Conservation (phyloP, 2,797 vertebrate genomes). For the Chelmon rostratus region DNA sequence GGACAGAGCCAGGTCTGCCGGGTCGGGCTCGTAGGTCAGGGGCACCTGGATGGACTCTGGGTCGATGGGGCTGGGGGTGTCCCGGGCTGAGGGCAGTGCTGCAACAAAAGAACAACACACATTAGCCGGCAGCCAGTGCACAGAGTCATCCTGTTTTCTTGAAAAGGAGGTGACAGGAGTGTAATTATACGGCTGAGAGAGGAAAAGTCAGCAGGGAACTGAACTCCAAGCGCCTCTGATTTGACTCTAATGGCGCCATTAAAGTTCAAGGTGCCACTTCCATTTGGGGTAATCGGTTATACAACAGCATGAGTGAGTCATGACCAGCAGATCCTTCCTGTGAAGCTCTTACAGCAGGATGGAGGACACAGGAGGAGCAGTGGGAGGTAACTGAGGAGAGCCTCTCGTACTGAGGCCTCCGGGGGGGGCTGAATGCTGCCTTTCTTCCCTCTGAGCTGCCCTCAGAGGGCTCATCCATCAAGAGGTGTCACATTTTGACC, state of each 20-base stretch:
- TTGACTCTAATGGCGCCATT: background rate
- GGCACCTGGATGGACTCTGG: constrained; percentile 97
- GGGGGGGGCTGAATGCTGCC: constrained; percentile 4
- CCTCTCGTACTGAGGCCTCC: background rate
- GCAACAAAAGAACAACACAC: constrained; percentile 14
- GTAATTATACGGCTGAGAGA: no score
- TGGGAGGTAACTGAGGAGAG: no score
- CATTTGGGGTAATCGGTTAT: background rate
- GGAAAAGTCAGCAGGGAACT: background rate
- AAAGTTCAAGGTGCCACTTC: background rate
- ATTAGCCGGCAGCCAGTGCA: background rate
- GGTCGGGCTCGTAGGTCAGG: constrained; percentile 94
- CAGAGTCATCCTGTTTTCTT: no score
- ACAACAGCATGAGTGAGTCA: background rate
- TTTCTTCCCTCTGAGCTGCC: constrained; percentile 1
- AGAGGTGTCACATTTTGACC: constrained; percentile 3
- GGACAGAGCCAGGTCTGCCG: constrained; percentile 96
- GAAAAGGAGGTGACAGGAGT: no score
- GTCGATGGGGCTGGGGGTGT: constrained; percentile 96
- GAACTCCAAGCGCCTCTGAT: background rate
- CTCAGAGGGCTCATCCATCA: background rate
- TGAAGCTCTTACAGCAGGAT: background rate
- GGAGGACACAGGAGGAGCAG: background rate
- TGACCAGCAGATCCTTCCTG: background rate
- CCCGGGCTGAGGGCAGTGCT: constrained; percentile 90